Evolutionary conservation across 2,113 vertebrate species (phyloP), one percentile per base, ranked within the genome.

Genomic region (Myotis brandtii): DNA sequence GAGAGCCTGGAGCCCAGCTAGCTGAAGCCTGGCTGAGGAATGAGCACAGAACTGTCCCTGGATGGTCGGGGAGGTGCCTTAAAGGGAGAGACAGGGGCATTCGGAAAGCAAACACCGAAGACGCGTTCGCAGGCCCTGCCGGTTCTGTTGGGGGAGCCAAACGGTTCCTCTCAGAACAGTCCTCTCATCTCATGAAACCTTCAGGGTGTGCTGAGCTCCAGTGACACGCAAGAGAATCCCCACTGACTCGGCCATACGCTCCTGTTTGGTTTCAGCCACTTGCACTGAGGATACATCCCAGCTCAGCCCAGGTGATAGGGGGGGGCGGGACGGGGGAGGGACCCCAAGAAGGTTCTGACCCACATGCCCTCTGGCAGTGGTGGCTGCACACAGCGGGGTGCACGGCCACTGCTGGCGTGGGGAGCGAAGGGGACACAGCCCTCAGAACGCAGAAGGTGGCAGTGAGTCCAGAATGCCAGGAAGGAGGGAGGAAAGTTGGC

Each of bases 391-490:
- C 5, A 2, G 48, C 10, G 0, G 1, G 37, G 2, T 27, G 3
- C 13, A 40, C 0, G 18, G 62, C 79, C n/a, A 32, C 1, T 25
- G 88, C 30, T 20, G 16, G 40, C 1, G 0, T 50, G 32, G 73
- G 46, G 2, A 16, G 11, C 1, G 0, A 18, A 70, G 7, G 37
- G 69, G 73, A 80, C 18, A 4, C 0, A 3, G 5, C 9, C 37
- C 30, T 43, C 25, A 2, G 10, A 14, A 34, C 1, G 0, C 3
- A 64, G 76, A 25, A 27, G 7, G n/a, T 23, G 18, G 17, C 30
- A 12, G 46, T 18, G 25, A 21, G 34, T 4, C 43, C 2, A 4
- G 52, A 27, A 83, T 0, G 10, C 30, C 27, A 46, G 34, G 6
- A 62, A 66, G n/a, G n/a, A 79, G 21, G 27, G 13, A 43, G 21